phyloP scores from a whole-genome alignment of 2,888 invertebrate species.

The Latheticus oryzae region DNA sequence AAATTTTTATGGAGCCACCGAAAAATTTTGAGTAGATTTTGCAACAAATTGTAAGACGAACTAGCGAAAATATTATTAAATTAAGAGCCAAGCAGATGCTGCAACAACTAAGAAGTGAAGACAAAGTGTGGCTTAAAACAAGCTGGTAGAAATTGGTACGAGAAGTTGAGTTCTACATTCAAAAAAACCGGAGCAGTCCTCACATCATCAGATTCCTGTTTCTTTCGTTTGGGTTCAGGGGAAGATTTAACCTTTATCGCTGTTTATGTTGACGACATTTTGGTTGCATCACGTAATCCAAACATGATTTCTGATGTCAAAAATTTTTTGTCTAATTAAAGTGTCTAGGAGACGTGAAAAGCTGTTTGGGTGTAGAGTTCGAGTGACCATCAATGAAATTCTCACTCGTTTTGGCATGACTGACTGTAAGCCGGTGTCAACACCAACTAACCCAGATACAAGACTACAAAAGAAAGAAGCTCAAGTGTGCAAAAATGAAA shows the following conservation, averaged over 20 bases:
- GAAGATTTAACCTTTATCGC: conserved; percentile 19
- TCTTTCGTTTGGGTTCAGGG: conserved; percentile 4
- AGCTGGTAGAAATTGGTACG: conserved; percentile 44
- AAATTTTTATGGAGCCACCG: conserved; percentile 43
- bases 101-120: too few species aligned
- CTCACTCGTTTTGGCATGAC: conserved; percentile 20
- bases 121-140: conserved; percentile 46
- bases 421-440: not conserved
- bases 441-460: not conserved
- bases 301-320: not conserved
- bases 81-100: too few species aligned
- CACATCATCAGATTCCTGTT: conserved; percentile 19
- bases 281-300: conserved; percentile 24
- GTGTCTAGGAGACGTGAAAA: too few species aligned
- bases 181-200: conserved; percentile 10
- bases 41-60: not conserved
- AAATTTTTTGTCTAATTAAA: too few species aligned
- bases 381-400: conserved; percentile 19
- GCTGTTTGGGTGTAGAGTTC: too few species aligned
- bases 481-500: too few species aligned
- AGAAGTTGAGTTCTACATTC: conserved; percentile 1
- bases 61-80: too few species aligned
- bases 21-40: conserved; percentile 4
- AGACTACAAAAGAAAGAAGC: not conserved
- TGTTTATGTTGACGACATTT: conserved; percentile 33